Evolutionary conservation across 2,888 invertebrate genomes (phyloP), one percentile per base, ranked within the genome.

Genomic region (Crocallis elinguaria): DNA sequence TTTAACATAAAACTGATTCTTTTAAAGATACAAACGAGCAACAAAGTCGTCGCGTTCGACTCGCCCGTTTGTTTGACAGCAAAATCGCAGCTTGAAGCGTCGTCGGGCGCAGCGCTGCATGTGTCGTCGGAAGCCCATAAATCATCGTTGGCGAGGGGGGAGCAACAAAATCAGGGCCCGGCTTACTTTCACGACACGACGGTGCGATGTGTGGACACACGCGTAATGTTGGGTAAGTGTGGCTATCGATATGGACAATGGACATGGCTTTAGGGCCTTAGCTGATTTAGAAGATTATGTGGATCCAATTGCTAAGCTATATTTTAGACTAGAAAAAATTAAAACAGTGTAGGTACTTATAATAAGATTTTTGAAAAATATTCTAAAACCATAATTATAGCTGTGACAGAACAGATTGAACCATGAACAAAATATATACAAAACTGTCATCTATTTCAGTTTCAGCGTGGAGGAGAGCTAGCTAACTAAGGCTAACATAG

Each of bases 51-150:
- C 16, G 72, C 80, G 75, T 76, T 57, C 57, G 1, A 50, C n/a
- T 53, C 71, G 82, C 75, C 52, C 60, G 82, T 82, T 5, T 78
- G 67, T 39, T 13, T 27, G 3, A 38, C 57, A 29, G 27, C 56
- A 53, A 77, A 82, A 80, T 81, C 84, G 83, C 86, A 82, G 82
- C 81, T 85, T 80, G 79, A 66, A 80, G 75, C 82, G 78, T 71
- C 82, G 78, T 71, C 75, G 77, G 74, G 80, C 84, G 83, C 86
- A 84, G 77, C 86, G 86, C 86, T 88, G 90, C 88, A 89, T 88
- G 89, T 90, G 90, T 88, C 88, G 86, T 84, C 79, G 77, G 80
- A 76, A 72, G 75, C 67, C 64, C 75, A 82, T 89, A 88, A 88
- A 89, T 90, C 90, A 90, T 88, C 75, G 69, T 72, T 53, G 65